These are phyloP conservation scores for Drosophila diplacantha DNA, from an alignment of 2,888 invertebrate genomes.

Conservation along the genomic window DNA sequence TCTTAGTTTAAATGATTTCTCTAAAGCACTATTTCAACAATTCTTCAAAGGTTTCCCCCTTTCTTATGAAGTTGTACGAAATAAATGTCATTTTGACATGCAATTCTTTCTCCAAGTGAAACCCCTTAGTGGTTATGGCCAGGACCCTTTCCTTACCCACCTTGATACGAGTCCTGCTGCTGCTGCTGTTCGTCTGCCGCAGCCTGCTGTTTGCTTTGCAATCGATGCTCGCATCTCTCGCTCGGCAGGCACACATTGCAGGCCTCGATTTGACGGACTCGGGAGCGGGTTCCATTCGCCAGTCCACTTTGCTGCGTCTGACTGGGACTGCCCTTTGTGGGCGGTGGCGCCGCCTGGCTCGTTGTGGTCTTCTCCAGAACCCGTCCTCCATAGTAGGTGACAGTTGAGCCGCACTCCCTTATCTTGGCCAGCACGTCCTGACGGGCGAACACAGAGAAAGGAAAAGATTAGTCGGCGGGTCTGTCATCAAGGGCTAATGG, in stretches of 20 bases:
- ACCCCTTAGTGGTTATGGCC: neutral
- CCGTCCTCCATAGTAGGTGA: conserved; percentile 92
- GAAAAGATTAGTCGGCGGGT: conserved; percentile 19
- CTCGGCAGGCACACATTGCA: conserved; percentile 77
- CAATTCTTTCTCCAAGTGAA: neutral
- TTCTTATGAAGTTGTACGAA: neutral
- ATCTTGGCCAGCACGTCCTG: conserved; percentile 90
- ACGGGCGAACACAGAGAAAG: conserved; percentile 74
- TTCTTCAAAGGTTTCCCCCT: neutral
- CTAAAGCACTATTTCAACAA: too few species aligned
- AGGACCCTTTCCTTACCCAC: conserved; percentile 34
- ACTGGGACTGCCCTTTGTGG: conserved; percentile 78
- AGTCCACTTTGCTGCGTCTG: conserved; percentile 47
- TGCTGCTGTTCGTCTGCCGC: conserved; percentile 1
- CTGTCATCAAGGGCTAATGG: conserved; percentile 43
- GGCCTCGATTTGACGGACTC: conserved; percentile 72
- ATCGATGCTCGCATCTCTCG: conserved; percentile 54
- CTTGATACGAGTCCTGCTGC: conserved; percentile 60
- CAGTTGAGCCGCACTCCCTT: conserved; percentile 91
- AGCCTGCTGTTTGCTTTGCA: conserved; percentile 37
- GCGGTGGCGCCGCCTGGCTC: conserved; percentile 5
- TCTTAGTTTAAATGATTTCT: neutral
- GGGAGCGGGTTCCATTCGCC: conserved; percentile 66
- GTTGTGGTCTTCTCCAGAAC: conserved; percentile 80
- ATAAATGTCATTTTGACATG: neutral